Conservation (phyloP, 2,888 invertebrate genomes). For the Phlogophora meticulosa region DNA sequence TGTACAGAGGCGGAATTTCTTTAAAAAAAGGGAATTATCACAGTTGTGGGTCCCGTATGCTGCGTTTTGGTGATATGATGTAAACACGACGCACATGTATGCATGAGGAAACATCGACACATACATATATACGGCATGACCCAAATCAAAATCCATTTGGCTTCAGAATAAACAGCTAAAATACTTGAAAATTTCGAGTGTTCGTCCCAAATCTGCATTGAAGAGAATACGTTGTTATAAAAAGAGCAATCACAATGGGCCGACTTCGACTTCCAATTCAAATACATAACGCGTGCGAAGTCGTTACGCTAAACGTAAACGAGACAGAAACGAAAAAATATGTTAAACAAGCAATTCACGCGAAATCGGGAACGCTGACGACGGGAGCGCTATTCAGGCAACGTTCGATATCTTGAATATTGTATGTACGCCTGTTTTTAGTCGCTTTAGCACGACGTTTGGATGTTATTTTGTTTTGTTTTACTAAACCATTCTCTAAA, state of each 20-base stretch:
- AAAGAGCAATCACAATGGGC: slow-evolving; percentile 67
- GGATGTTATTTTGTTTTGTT: slow-evolving; percentile 24
- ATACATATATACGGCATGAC: slow-evolving; percentile 10
- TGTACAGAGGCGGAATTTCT: too few species aligned
- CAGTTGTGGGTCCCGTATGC: too few species aligned
- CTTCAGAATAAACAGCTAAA: slow-evolving; percentile 23
- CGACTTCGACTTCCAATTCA: slow-evolving; percentile 69
- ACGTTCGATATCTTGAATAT: slow-evolving; percentile 66
- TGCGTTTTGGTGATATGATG: not conserved
- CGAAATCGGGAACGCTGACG: slow-evolving; percentile 83
- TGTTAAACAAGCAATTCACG: slow-evolving; percentile 88
- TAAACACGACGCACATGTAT: slow-evolving; percentile 18
- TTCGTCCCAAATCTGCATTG: slow-evolving; percentile 54
- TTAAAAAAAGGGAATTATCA: too few species aligned
- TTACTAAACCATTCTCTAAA: slow-evolving; percentile 4
- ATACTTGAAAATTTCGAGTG: slow-evolving; percentile 49
- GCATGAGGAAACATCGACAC: slow-evolving; percentile 30
- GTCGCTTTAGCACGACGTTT: slow-evolving; percentile 20
- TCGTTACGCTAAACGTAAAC: slow-evolving; percentile 84
- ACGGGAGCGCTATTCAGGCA: slow-evolving; percentile 70
- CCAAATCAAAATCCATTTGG: slow-evolving; percentile 52
- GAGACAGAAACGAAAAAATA: slow-evolving; percentile 86
- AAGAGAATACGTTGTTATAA: slow-evolving; percentile 62
- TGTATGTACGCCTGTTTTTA: slow-evolving; percentile 46
- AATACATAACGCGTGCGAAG: slow-evolving; percentile 78